phyloP scores from a whole-genome alignment of 2,888 invertebrate species.

The Quadriops clusia region DNA sequence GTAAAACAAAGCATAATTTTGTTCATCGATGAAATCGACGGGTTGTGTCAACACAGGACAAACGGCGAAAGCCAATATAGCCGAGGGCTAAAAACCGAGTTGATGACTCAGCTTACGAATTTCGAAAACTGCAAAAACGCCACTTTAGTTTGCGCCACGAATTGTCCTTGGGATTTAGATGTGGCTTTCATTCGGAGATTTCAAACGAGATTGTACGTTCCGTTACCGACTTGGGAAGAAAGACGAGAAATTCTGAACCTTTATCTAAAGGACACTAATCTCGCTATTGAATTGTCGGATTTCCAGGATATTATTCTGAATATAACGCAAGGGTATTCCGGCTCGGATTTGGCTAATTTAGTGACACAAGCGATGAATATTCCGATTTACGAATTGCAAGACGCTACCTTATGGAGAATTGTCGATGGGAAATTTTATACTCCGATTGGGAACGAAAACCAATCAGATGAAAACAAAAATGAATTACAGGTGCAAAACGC shows the following conservation, averaged over 20 bases:
- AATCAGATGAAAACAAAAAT: too few species aligned
- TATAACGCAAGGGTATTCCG: constrained; percentile 42
- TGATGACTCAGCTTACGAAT: constrained; percentile 42
- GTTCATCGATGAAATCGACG: constrained; percentile 50
- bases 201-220: constrained; percentile 43
- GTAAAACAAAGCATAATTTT: constrained; percentile 26
- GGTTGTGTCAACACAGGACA: constrained; percentile 40
- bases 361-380: constrained; percentile 36
- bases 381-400: constrained; percentile 39
- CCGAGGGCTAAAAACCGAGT: constrained; percentile 44
- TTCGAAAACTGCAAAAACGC: constrained; percentile 25
- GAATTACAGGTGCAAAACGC: too few species aligned
- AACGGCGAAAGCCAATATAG: constrained; percentile 40
- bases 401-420: constrained; percentile 31
- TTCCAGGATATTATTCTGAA: constrained; percentile 33
- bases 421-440: constrained; percentile 23
- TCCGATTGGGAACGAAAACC: constrained; percentile 15
- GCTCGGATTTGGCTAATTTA: constrained; percentile 42
- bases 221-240: constrained; percentile 35
- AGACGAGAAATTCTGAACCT: constrained; percentile 26
- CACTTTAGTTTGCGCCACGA: constrained; percentile 45
- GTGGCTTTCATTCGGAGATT: constrained; percentile 45
- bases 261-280: constrained; percentile 20
- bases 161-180: constrained; percentile 52
- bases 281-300: constrained; percentile 22